Base-by-base conservation (phyloP, 2,797 vertebrate species). In the Lepus townsendii region DNA sequence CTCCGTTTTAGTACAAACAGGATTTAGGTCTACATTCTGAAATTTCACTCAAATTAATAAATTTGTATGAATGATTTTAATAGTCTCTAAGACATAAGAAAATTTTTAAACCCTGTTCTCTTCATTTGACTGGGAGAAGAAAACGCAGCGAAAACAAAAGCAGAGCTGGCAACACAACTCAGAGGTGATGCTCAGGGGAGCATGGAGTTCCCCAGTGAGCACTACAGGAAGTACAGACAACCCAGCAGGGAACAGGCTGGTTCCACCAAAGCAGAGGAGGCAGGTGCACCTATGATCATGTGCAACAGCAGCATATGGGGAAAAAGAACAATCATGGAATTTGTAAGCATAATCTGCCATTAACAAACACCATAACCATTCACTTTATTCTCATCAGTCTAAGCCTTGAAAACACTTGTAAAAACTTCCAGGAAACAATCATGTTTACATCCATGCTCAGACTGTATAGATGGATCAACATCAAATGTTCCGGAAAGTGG, bases 151-250 rank as follows among this genome's bases (percentile, higher is more conserved):
- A 60, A 97, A 90, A 83, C 79, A 63, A 76, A 66, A 71, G 13
- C 68, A 91, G 73, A 94, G 62, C 47, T 65, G 24, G 30, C 83
- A 66, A 96, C 38, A 82, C 22, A 96, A 84, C n/a, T 94, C 84
- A 75, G 69, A 92, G 42, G 17, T 22, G 80, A 47, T 60, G 62
- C 88, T 66, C 95, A 60, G 69, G 96, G 88, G 96, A 97, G 11
- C 3, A 0, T 0, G 12, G 42, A 91, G 75, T 80, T 95, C 92
- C 91, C 80, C 95, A 69, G 57, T 73, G 52, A 32, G 26, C 63
- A 91, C 75, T 90, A 50, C 69, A 96, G 95, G 97, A 98, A 98
- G 86, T 75, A 77, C 84, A 93, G 20, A 60, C 76, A 97, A 92
- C 87, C 94, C 96, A 94, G 0, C 1, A 11, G 50, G 42, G 95